Conservation (phyloP, 2,113 vertebrate genomes). For the Rhabdornis inornatus region DNA sequence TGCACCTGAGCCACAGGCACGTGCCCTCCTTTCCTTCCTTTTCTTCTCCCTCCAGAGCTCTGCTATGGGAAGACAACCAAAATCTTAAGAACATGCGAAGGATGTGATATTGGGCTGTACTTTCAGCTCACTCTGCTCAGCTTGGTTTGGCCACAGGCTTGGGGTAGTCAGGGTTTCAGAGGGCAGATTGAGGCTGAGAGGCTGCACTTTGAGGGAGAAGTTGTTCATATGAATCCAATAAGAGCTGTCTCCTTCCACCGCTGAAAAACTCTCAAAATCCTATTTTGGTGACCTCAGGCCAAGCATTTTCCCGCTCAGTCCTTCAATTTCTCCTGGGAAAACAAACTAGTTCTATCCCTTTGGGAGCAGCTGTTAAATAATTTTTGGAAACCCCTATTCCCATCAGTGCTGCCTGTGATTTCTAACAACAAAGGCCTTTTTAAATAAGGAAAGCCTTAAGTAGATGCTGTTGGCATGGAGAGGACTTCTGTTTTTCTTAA, state of each 20-base stretch:
- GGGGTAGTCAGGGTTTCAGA: not conserved
- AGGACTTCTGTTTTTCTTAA: not conserved
- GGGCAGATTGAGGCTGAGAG: not conserved
- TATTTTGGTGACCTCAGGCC: not conserved
- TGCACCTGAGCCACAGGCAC: not conserved
- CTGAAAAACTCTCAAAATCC: not conserved
- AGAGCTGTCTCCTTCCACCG: not conserved
- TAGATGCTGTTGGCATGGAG: not conserved
- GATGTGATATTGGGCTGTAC: not conserved
- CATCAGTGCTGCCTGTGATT: not conserved
- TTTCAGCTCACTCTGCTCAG: not conserved
- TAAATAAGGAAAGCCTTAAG: not conserved
- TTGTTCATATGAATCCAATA: not conserved
- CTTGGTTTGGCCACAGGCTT: not conserved
- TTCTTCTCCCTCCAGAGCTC: not conserved
- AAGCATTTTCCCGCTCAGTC: not conserved
- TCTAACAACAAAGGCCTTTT: not conserved
- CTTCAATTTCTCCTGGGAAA: not conserved
- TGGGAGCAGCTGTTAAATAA: not conserved
- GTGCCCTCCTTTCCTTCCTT: not conserved
- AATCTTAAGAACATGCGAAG: rapidly evolving
- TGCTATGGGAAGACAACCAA: not conserved
- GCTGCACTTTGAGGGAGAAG: not conserved
- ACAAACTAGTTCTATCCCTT: not conserved
- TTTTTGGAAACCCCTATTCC: not conserved